phyloP scores from a whole-genome alignment of 2,888 invertebrate species.

The Leptinotarsa tumamoca region DNA sequence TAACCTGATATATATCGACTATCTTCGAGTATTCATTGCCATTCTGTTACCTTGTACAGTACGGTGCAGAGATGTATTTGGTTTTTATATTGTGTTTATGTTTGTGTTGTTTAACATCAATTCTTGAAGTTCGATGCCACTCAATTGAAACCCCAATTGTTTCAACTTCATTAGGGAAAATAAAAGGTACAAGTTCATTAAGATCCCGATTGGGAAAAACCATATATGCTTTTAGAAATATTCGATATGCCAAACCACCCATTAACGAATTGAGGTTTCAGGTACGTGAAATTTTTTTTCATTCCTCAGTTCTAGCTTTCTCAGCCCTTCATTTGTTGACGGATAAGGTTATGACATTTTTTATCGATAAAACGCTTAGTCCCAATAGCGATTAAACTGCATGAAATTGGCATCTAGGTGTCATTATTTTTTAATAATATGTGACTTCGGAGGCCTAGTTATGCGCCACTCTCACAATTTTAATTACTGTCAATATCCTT shows the following conservation, averaged over 20 bases:
- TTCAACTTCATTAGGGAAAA: constrained; percentile 53
- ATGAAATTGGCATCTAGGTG: no score
- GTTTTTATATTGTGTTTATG: background rate
- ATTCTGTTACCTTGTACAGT: background rate
- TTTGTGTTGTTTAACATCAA: background rate
- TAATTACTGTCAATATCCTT: no score
- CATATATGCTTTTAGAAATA: constrained; percentile 58
- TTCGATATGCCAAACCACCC: constrained; percentile 58
- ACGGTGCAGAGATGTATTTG: background rate
- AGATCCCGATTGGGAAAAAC: constrained; percentile 55
- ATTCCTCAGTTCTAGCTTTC: no score
- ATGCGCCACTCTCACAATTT: no score
- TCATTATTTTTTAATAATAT: no score
- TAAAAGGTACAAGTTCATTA: constrained; percentile 53
- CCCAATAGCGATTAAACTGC: no score
- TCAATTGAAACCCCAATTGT: constrained; percentile 36
- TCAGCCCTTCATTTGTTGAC: no score
- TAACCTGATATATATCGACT: background rate
- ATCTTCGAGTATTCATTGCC: background rate
- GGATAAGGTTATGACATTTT: no score
- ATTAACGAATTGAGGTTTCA: constrained; percentile 63
- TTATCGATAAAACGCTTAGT: no score
- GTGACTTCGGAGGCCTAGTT: no score
- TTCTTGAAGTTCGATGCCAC: background rate
- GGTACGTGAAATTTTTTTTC: constrained; percentile 50